Evolutionary conservation across 2,797 vertebrate species (phyloP).

Genomic region (Spinus olivaceus): DNA sequence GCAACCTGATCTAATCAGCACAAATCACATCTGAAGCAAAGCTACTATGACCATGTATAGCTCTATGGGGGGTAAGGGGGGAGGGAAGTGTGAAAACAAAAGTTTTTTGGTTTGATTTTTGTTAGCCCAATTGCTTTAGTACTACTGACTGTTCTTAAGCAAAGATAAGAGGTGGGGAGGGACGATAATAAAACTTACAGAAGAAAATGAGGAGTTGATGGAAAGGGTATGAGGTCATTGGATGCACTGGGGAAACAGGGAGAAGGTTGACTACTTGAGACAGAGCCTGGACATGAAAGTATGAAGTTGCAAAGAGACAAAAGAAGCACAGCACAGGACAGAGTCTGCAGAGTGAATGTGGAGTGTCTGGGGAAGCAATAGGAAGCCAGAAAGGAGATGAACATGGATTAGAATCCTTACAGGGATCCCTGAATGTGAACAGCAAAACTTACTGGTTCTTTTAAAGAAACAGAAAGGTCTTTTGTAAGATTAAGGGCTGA

Average conservation of each 20-base stretch:
- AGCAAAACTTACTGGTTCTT: neutral
- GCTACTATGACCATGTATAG: neutral
- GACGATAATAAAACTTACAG: neutral
- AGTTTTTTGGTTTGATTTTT: neutral
- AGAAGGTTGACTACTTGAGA: neutral
- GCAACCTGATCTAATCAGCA: neutral
- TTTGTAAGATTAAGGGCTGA: neutral
- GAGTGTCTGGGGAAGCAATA: neutral
- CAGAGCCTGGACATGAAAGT: neutral
- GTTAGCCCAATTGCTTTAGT: neutral
- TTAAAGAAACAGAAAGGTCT: neutral
- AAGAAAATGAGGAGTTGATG: neutral
- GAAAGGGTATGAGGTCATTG: neutral
- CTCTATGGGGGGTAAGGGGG: neutral
- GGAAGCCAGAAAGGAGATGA: neutral
- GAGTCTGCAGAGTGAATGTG: neutral
- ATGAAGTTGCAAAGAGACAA: neutral
- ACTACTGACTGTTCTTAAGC: neutral
- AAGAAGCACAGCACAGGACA: neutral
- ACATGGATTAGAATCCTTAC: neutral
- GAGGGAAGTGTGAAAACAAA: neutral
- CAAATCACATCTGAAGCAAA: conserved; percentile 8
- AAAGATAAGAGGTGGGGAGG: neutral
- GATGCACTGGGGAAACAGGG: neutral
- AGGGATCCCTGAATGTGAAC: neutral